Evolutionary conservation across 1,140 invertebrate genomes (phyloP).

Genomic region (Anastrepha obliqua): DNA sequence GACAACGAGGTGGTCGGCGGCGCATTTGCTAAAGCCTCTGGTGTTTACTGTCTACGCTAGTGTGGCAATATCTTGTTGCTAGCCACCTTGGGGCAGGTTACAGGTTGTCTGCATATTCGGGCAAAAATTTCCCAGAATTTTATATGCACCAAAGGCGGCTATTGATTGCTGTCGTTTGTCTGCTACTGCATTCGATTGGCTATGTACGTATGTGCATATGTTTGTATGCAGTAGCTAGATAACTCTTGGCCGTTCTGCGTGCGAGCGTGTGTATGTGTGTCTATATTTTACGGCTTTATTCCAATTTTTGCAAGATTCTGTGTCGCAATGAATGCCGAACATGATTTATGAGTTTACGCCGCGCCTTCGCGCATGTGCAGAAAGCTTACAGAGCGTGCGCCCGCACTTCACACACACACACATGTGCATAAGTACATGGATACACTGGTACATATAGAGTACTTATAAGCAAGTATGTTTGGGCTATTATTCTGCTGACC

Average conservation of each 20-base stretch:
- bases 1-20: not conserved
- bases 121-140: slow-evolving; percentile 14
- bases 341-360: slow-evolving; percentile 29
- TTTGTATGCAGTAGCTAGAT: not conserved
- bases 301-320: slow-evolving; percentile 42
- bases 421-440: not conserved
- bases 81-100: slow-evolving; percentile 40
- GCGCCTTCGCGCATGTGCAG: not conserved
- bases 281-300: slow-evolving; percentile 39
- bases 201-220: not conserved
- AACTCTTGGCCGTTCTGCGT: not conserved
- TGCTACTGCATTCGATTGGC: slow-evolving; percentile 14
- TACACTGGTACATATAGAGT: not conserved
- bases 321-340: slow-evolving; percentile 43
- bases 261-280: not conserved
- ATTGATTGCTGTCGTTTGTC: slow-evolving; percentile 38
- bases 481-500: not conserved
- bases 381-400: not conserved
- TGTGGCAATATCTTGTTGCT: not conserved
- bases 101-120: slow-evolving; percentile 28
- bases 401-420: not conserved
- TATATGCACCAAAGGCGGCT: slow-evolving; percentile 18
- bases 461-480: too few relatives aligned
- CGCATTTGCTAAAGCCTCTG: not conserved
- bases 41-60: not conserved